Evolutionary conservation across 2,797 vertebrate genomes (phyloP).

Genomic region (Sus cebifrons): DNA sequence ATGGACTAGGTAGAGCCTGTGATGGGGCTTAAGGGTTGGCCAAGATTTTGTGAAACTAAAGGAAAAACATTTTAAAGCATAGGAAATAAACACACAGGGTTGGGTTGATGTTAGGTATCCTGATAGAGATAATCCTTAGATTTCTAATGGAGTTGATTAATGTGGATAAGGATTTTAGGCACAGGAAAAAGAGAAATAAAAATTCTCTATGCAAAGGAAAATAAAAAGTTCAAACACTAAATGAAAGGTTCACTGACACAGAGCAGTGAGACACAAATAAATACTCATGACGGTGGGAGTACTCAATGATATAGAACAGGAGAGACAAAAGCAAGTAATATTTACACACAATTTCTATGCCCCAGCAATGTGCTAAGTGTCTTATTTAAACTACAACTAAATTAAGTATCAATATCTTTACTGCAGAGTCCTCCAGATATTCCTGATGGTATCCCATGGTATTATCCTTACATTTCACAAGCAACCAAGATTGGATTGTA

Average conservation of each 20-base stretch:
- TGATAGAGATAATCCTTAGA: background rate
- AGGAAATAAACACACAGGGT: conserved; percentile 12
- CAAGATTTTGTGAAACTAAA: conserved; percentile 34
- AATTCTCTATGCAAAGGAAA: conserved; percentile 14
- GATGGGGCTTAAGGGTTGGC: background rate
- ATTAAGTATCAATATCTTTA: background rate
- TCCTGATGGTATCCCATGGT: background rate
- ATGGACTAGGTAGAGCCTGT: background rate
- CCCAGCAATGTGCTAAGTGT: background rate
- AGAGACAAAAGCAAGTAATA: background rate
- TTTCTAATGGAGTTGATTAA: conserved; percentile 41
- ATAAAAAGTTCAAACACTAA: background rate
- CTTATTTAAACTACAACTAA: background rate
- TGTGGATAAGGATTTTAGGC: background rate
- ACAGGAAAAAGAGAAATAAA: background rate
- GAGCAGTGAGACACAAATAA: conserved; percentile 14
- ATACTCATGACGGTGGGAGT: background rate
- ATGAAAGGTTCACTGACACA: background rate
- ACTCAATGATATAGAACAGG: background rate
- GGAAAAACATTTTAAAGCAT: background rate
- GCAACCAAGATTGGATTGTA: background rate
- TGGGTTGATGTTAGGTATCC: background rate
- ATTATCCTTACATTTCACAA: background rate
- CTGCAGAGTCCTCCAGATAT: background rate
- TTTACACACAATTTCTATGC: background rate